These are phyloP conservation scores for Lutra lutra DNA, from an alignment of 2,797 vertebrate genomes.

Conservation along the genomic window DNA sequence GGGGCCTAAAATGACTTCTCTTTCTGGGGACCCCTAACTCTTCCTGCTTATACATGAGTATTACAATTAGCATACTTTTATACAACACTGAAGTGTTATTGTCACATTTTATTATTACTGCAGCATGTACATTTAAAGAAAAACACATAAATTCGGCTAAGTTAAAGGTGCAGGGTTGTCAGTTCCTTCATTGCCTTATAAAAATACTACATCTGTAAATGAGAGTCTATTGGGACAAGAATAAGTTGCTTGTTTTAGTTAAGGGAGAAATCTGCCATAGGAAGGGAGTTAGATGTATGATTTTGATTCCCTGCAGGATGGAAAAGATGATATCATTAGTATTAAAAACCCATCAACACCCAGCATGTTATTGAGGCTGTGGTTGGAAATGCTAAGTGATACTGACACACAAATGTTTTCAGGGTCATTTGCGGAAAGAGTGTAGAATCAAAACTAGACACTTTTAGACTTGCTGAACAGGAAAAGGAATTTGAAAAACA, in stretches of 20 bases:
- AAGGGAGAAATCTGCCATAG: slow-evolving; percentile 70
- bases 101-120: slow-evolving; percentile 65
- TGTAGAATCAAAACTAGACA: slow-evolving; percentile 54
- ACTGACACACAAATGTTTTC: slow-evolving; percentile 72
- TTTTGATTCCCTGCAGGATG: slow-evolving; percentile 77
- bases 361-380: slow-evolving; percentile 71
- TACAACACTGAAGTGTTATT: slow-evolving; percentile 49
- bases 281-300: slow-evolving; percentile 70
- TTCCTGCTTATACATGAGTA: background rate
- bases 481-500: slow-evolving; percentile 31
- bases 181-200: slow-evolving; percentile 51
- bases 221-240: slow-evolving; percentile 60
- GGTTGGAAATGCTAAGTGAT: slow-evolving; percentile 75
- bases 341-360: slow-evolving; percentile 82
- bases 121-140: slow-evolving; percentile 74
- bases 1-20: background rate
- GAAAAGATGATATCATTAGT: slow-evolving; percentile 76
- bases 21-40: background rate
- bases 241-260: slow-evolving; percentile 76
- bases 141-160: slow-evolving; percentile 62
- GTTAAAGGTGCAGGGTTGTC: slow-evolving; percentile 60
- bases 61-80: slow-evolving; percentile 47
- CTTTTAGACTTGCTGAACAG: slow-evolving; percentile 62
- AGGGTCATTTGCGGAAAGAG: slow-evolving; percentile 73
- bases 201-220: slow-evolving; percentile 68